These are phyloP conservation scores for Tupaia chinensis DNA, from an alignment of 2,113 vertebrate genomes.

Conservation along the genomic window DNA sequence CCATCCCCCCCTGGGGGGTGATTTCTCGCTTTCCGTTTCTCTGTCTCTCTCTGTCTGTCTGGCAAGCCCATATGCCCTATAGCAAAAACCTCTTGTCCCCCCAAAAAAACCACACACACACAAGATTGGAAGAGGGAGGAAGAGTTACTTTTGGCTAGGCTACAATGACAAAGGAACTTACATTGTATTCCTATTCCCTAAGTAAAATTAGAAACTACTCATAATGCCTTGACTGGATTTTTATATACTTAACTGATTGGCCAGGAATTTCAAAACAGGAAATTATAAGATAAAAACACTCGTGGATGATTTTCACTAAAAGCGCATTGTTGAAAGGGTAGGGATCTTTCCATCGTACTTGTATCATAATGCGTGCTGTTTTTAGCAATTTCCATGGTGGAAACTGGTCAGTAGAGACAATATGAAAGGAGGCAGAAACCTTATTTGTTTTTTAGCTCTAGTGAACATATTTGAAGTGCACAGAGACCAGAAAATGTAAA, in stretches of 20 bases:
- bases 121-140: not conserved
- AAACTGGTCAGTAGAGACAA: not conserved
- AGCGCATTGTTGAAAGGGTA: not conserved
- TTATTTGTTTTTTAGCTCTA: slow-evolving; percentile 48
- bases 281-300: slow-evolving; percentile 5
- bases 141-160: slow-evolving; percentile 1
- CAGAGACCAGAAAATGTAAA: slow-evolving; percentile 42
- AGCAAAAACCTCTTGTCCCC: no score
- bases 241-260: not conserved
- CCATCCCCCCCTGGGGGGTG: no score
- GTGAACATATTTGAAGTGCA: not conserved
- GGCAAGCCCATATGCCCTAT: no score
- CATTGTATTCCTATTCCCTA: not conserved
- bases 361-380: not conserved
- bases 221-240: not conserved
- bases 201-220: slow-evolving; percentile 15
- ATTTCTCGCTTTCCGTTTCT: no score
- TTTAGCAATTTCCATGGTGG: not conserved
- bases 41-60: no score
- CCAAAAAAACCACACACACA: no score
- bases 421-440: not conserved
- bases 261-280: not conserved
- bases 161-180: not conserved
- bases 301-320: not conserved
- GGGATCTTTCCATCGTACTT: not conserved